Evolutionary conservation across 1,140 invertebrate genomes (phyloP).

Genomic region (Camponotus pennsylvanicus): DNA sequence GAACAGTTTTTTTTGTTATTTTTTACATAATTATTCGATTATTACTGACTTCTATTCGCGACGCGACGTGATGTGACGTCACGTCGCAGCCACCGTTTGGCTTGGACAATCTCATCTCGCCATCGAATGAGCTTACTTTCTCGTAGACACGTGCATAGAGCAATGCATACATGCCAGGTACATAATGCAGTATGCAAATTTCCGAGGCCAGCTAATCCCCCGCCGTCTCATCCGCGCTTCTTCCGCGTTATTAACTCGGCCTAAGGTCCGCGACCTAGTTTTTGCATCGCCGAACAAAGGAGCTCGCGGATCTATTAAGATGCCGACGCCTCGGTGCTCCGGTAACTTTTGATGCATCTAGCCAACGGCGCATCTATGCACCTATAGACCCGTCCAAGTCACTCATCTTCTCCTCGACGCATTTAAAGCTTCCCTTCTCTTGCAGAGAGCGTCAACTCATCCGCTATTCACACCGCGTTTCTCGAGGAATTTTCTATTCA

Average conservation of each 20-base stretch:
- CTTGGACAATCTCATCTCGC: slow-evolving; percentile 28
- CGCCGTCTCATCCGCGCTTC: slow-evolving; percentile 5
- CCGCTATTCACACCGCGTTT: background rate
- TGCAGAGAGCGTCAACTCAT: slow-evolving; percentile 14
- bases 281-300: slow-evolving; percentile 70
- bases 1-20: too few species aligned
- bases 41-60: too few species aligned
- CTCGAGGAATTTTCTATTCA: background rate
- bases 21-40: too few species aligned
- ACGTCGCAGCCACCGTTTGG: slow-evolving; percentile 11
- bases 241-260: slow-evolving; percentile 70
- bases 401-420: slow-evolving; percentile 52
- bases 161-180: background rate
- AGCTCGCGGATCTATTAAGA: slow-evolving; percentile 67
- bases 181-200: slow-evolving; percentile 70
- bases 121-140: slow-evolving; percentile 28
- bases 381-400: slow-evolving; percentile 3
- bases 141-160: slow-evolving; percentile 15
- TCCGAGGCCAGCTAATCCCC: background rate
- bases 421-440: slow-evolving; percentile 71
- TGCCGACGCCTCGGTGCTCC: slow-evolving; percentile 43
- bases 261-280: slow-evolving; percentile 74
- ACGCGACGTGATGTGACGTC: background rate
- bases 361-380: background rate
- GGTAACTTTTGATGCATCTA: slow-evolving; percentile 51